Evolutionary conservation across 2,888 invertebrate genomes (phyloP).

Genomic region (Andrena marginata): DNA sequence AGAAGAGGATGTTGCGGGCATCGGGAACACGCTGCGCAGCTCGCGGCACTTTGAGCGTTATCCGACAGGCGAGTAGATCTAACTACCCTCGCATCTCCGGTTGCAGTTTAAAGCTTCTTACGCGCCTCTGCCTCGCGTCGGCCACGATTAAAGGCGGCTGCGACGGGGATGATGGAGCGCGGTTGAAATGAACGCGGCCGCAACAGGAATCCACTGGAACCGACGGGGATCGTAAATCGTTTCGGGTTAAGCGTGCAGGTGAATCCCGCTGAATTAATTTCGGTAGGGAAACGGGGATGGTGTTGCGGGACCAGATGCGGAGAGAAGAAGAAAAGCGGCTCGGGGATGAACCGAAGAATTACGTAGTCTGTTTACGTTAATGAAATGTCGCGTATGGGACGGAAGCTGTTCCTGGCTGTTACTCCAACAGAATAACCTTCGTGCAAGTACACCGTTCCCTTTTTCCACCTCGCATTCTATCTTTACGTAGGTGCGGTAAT

Average conservation of each 20-base stretch:
- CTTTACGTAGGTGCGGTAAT: slow-evolving; percentile 28
- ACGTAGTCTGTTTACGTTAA: slow-evolving; percentile 49
- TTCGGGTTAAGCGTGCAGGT: slow-evolving; percentile 48
- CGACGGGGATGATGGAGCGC: not conserved
- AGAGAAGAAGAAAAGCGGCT: slow-evolving; percentile 22
- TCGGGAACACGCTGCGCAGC: too few species aligned
- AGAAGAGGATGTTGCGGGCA: not conserved
- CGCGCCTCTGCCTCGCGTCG: not conserved
- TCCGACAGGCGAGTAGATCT: not conserved
- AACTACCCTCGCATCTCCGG: slow-evolving; percentile 1
- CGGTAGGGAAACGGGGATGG: slow-evolving; percentile 4
- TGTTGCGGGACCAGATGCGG: slow-evolving; percentile 6
- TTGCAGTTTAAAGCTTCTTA: slow-evolving; percentile 10
- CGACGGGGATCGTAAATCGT: slow-evolving; percentile 46
- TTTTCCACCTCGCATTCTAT: slow-evolving; percentile 27
- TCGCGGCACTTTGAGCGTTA: not conserved
- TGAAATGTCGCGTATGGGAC: slow-evolving; percentile 41
- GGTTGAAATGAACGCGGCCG: not conserved
- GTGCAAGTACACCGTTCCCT: slow-evolving; percentile 15
- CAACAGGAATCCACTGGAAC: slow-evolving; percentile 24
- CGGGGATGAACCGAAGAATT: slow-evolving; percentile 40
- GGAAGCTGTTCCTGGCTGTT: not conserved
- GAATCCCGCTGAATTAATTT: slow-evolving; percentile 59
- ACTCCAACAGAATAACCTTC: slow-evolving; percentile 31
- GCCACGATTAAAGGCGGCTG: slow-evolving; percentile 8